Evolutionary conservation across 2,797 vertebrate genomes (phyloP).

Genomic region (Danionella dracula): DNA sequence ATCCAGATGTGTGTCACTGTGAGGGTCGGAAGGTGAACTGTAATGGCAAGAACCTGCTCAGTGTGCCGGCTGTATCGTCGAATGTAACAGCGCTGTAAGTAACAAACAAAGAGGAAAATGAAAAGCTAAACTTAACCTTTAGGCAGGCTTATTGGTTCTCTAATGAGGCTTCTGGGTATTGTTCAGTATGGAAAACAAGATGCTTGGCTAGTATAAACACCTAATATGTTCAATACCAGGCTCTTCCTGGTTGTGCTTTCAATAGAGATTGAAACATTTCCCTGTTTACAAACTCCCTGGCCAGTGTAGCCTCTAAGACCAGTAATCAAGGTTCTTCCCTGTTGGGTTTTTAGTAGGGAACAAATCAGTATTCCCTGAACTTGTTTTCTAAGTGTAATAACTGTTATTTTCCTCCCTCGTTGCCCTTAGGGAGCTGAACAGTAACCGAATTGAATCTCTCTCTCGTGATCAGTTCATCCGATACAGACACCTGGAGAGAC

Average conservation of each 20-base stretch:
- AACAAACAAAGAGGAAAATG: background rate
- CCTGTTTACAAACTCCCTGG: too few species aligned
- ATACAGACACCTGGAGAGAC: conserved; percentile 51
- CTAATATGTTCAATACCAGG: too few species aligned
- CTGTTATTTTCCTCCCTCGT: background rate
- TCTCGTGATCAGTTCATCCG: conserved; percentile 47
- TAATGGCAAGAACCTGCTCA: conserved; percentile 43
- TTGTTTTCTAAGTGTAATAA: background rate
- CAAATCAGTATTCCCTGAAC: too few species aligned
- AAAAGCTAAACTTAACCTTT: background rate
- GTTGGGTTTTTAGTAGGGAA: too few species aligned
- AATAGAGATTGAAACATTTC: too few species aligned
- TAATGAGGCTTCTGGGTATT: background rate
- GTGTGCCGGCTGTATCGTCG: conserved; percentile 50
- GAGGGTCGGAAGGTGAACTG: conserved; percentile 50
- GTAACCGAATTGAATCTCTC: conserved; percentile 49
- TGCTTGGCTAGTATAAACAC: background rate
- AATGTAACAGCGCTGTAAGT: conserved; percentile 62
- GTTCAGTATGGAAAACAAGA: background rate
- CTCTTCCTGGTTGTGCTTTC: too few species aligned
- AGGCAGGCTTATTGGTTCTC: background rate
- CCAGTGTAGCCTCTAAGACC: too few species aligned
- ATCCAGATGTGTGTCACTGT: conserved; percentile 51
- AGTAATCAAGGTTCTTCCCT: too few species aligned
- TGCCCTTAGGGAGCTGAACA: conserved; percentile 54